These are phyloP conservation scores for Psammodynastes pulverulentus DNA, from an alignment of 2,113 vertebrate genomes.

Conservation along the genomic window DNA sequence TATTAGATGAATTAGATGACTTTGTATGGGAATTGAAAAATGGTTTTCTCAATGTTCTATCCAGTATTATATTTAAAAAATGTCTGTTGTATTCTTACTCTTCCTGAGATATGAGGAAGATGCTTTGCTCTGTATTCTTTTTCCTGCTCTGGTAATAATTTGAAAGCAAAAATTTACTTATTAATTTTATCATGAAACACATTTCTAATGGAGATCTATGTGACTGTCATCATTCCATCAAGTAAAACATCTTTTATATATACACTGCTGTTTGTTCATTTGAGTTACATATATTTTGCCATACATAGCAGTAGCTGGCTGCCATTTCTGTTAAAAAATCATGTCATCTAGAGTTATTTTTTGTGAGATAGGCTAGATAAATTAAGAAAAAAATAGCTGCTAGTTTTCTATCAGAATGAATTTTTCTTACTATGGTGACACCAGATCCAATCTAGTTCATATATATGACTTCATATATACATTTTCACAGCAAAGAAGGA, in stretches of 20 bases:
- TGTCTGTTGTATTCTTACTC: not conserved
- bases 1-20: not conserved
- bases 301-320: not conserved
- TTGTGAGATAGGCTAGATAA: not conserved
- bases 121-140: not conserved
- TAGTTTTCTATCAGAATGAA: not conserved
- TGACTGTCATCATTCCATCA: not conserved
- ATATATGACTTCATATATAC: not conserved
- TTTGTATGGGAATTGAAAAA: too few species aligned
- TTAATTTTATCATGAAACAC: not conserved
- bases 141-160: not conserved
- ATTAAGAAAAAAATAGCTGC: not conserved
- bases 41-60: not conserved
- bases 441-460: not conserved
- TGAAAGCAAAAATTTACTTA: not conserved
- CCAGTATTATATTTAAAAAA: not conserved
- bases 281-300: not conserved
- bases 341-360: not conserved
- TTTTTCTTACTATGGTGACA: not conserved
- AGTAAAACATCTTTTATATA: not conserved
- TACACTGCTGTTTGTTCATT: not conserved
- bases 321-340: not conserved
- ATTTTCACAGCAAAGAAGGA: not conserved
- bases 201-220: not conserved
- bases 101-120: not conserved